Evolutionary conservation across 2,797 vertebrate species (phyloP).

Genomic region (Chloroceryle inda): DNA sequence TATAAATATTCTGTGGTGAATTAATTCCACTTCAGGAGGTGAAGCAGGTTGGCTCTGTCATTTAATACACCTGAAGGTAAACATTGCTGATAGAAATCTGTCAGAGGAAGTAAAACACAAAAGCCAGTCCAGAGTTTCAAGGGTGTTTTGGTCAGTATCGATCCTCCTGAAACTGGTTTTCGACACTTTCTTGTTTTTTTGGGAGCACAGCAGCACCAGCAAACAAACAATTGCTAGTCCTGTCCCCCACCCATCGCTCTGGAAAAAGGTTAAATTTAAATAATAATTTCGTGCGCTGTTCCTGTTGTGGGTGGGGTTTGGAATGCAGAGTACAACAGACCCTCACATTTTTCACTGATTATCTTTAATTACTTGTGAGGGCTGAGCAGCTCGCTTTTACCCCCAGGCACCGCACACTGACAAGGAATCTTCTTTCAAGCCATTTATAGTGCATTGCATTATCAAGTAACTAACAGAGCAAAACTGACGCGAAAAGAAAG

Average conservation of each 20-base stretch:
- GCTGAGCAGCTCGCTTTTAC: slow-evolving; percentile 70
- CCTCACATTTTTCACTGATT: slow-evolving; percentile 83
- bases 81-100: slow-evolving; percentile 62
- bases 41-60: slow-evolving; percentile 8
- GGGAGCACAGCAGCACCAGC: not conserved
- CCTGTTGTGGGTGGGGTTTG: slow-evolving; percentile 82
- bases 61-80: slow-evolving; percentile 32
- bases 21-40: slow-evolving; percentile 20
- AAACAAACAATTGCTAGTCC: not conserved
- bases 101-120: not conserved
- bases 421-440: slow-evolving; percentile 80
- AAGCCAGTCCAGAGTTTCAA: slow-evolving; percentile 7
- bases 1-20: slow-evolving; percentile 63
- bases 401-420: slow-evolving; percentile 74
- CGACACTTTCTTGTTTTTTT: not conserved
- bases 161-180: not conserved
- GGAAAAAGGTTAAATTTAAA: slow-evolving; percentile 76
- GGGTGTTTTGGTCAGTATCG: not conserved
- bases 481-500: slow-evolving; percentile 75
- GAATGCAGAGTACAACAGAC: slow-evolving; percentile 78
- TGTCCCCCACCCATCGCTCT: not conserved
- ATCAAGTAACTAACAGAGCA: slow-evolving; percentile 73
- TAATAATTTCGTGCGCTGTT: slow-evolving; percentile 29
- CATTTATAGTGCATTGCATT: slow-evolving; percentile 76
- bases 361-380: slow-evolving; percentile 85